phyloP scores from a whole-genome alignment of 1,140 invertebrate genomes.

The Leptinotarsa defecta region DNA sequence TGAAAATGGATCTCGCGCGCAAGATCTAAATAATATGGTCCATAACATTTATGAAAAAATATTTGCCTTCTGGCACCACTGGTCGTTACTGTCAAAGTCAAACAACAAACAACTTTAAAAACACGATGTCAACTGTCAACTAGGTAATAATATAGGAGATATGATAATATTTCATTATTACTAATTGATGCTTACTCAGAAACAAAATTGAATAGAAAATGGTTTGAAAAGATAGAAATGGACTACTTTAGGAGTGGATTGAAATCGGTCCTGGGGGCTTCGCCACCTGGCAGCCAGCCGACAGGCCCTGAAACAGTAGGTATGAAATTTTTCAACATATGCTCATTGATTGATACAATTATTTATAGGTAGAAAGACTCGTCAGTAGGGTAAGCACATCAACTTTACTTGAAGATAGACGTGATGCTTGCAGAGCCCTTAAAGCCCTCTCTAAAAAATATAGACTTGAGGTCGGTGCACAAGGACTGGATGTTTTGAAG shows the following conservation, averaged over 20 bases:
- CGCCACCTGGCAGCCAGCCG: slow-evolving; percentile 72
- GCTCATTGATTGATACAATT: slow-evolving; percentile 24
- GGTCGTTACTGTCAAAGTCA: no score
- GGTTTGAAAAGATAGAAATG: slow-evolving; percentile 60
- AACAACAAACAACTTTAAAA: no score
- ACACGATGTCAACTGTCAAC: no score
- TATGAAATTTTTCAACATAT: slow-evolving; percentile 31
- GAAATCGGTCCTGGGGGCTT: slow-evolving; percentile 86
- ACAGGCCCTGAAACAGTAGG: slow-evolving; percentile 85
- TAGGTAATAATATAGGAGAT: no score
- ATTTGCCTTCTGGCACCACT: no score
- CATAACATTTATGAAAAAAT: no score
- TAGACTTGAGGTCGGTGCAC: slow-evolving; percentile 92
- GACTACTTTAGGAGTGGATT: slow-evolving; percentile 86
- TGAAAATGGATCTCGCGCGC: no score
- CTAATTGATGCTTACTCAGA: background rate
- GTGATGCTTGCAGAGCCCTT: slow-evolving; percentile 94
- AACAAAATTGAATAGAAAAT: background rate
- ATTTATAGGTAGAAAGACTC: slow-evolving; percentile 82
- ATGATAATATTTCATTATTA: no score
- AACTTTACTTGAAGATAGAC: slow-evolving; percentile 88
- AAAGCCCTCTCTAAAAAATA: slow-evolving; percentile 93
- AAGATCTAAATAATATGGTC: no score
- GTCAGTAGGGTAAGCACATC: slow-evolving; percentile 91
- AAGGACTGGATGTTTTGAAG: slow-evolving; percentile 87